phyloP scores from a whole-genome alignment of 1,140 invertebrate species.

The Penaeus japonicus region DNA sequence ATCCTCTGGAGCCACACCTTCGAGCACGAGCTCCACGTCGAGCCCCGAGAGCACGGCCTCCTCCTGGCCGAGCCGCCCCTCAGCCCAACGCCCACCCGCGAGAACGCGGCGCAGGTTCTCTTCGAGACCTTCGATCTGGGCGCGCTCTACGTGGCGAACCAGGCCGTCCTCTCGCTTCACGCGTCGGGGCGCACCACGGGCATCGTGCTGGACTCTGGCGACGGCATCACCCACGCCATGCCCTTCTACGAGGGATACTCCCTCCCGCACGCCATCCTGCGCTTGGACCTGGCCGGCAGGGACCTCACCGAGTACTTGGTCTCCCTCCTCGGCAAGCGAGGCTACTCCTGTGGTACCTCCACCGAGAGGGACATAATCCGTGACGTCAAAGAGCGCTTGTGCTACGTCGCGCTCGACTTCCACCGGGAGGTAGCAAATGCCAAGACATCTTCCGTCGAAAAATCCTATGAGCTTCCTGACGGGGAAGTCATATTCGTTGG shows the following conservation, averaged over 20 bases:
- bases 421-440: conserved; percentile 41
- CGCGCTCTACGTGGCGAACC: conserved; percentile 91
- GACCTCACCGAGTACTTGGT: conserved; percentile 89
- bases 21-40: conserved; percentile 94
- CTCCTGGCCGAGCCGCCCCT: conserved; percentile 88
- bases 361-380: conserved; percentile 89
- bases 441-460: conserved; percentile 61
- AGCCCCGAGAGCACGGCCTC: conserved; percentile 91
- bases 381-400: conserved; percentile 91
- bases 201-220: conserved; percentile 89
- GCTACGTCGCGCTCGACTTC: conserved; percentile 77
- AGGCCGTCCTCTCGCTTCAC: conserved; percentile 89
- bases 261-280: conserved; percentile 84
- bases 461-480: conserved; percentile 65
- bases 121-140: conserved; percentile 93
- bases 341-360: conserved; percentile 65
- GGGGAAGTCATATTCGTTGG: conserved; percentile 64
- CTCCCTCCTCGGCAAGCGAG: conserved; percentile 87
- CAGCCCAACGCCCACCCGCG: conserved; percentile 87
- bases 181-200: conserved; percentile 93
- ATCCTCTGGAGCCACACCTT: conserved; percentile 96
- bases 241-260: conserved; percentile 93
- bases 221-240: conserved; percentile 93
- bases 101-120: conserved; percentile 91
- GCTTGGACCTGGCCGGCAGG: conserved; percentile 86